phyloP scores from a whole-genome alignment of 2,888 invertebrate genomes.

The Colostygia pectinataria region DNA sequence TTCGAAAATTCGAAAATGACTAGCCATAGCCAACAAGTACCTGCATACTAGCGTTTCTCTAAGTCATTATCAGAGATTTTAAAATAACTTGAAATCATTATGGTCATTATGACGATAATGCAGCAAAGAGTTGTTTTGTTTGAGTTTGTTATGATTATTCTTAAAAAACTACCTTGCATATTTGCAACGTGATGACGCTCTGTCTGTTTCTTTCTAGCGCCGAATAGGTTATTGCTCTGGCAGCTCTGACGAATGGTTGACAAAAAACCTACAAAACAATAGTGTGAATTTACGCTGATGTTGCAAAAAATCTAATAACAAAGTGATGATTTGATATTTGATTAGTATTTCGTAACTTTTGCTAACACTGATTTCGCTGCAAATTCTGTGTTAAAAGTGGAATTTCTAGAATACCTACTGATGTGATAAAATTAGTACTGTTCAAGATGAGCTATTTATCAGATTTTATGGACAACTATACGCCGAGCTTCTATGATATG shows the following conservation, averaged over 20 bases:
- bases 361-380: background rate
- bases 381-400: conserved; percentile 1
- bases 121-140: too few relatives aligned
- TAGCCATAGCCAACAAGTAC: too few relatives aligned
- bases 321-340: conserved; percentile 43
- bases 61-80: too few relatives aligned
- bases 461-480: conserved; percentile 67
- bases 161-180: too few relatives aligned
- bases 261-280: conserved; percentile 3
- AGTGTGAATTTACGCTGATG: conserved; percentile 32
- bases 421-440: background rate
- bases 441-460: conserved; percentile 63
- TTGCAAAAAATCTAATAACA: conserved; percentile 43
- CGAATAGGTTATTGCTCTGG: too few relatives aligned
- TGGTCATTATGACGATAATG: too few relatives aligned
- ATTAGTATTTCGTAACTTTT: conserved; percentile 18
- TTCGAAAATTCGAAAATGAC: too few relatives aligned
- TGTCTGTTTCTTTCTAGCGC: too few relatives aligned
- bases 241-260: background rate
- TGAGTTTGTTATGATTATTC: too few relatives aligned
- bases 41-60: too few relatives aligned
- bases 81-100: too few relatives aligned
- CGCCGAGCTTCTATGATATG: conserved; percentile 68
- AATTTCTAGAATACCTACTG: background rate
- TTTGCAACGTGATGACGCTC: too few relatives aligned